Conservation (phyloP, 1,140 invertebrate species). For the Apis cerana region DNA sequence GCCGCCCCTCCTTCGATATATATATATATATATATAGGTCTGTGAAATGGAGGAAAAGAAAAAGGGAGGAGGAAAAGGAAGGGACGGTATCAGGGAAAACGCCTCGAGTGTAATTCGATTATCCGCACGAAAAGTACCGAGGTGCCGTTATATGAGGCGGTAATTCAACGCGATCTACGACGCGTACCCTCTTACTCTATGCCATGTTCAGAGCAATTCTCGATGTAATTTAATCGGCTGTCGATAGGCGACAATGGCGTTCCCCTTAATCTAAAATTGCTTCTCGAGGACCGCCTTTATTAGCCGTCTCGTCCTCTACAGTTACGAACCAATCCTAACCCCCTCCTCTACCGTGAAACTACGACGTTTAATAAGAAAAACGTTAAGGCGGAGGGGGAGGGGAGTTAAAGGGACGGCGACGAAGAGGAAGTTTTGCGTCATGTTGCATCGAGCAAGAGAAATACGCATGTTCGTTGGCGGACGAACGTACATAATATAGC, state of each 20-base stretch:
- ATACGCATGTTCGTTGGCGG: not conserved
- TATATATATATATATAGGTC: not conserved
- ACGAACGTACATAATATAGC: not conserved
- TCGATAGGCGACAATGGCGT: slow-evolving; percentile 62
- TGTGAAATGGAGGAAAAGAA: not conserved
- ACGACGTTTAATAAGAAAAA: not conserved
- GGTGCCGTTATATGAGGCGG: slow-evolving; percentile 50
- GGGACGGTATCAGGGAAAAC: slow-evolving; percentile 5
- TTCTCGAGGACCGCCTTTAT: slow-evolving; percentile 42
- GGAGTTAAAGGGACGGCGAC: not conserved
- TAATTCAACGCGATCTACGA: slow-evolving; percentile 52
- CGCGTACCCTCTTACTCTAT: not conserved
- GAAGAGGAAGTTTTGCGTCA: no score
- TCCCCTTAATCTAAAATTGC: slow-evolving; percentile 60
- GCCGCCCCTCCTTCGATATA: not conserved
- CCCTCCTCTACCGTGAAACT: not conserved
- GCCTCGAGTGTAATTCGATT: slow-evolving; percentile 51
- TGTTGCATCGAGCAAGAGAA: no score
- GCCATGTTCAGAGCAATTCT: slow-evolving; percentile 47
- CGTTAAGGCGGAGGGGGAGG: no score
- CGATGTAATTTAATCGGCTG: slow-evolving; percentile 62
- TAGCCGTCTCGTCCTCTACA: not conserved
- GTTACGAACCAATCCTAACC: not conserved
- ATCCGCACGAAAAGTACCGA: slow-evolving; percentile 58
- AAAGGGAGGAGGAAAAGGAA: not conserved